phyloP scores from a whole-genome alignment of 1,140 invertebrate genomes.

The Branchinecta lindahli region DNA sequence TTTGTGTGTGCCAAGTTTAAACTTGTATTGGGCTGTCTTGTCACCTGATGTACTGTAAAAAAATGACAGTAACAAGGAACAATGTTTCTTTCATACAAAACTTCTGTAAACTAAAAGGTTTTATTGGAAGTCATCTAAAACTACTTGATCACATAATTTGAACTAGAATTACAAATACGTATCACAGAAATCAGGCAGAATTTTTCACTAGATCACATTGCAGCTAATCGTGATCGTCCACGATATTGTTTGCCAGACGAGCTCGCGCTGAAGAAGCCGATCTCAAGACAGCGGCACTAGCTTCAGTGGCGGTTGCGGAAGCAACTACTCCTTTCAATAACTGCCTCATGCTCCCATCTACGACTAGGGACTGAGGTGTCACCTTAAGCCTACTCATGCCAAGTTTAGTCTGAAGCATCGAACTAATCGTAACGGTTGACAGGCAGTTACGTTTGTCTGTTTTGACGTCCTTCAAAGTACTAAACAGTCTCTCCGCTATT shows the following conservation, averaged over 20 bases:
- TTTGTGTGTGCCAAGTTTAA: too few relatives aligned
- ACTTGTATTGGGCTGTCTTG: neutral
- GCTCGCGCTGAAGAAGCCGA: conserved; percentile 7
- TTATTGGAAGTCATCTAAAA: conserved; percentile 9
- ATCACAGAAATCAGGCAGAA: conserved; percentile 5
- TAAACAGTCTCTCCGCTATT: conserved; percentile 11
- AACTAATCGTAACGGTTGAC: neutral
- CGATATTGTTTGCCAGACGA: conserved; percentile 8
- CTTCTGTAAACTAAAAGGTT: neutral
- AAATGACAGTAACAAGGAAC: neutral
- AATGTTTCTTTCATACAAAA: conserved; percentile 6
- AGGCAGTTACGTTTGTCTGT: conserved; percentile 1
- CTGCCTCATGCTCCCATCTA: conserved; percentile 1
- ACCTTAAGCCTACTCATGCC: conserved; percentile 11
- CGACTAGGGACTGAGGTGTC: conserved; percentile 5
- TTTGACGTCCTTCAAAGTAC: conserved; percentile 12
- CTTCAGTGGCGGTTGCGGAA: conserved; percentile 7
- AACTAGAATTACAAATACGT: conserved; percentile 2
- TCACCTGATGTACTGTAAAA: neutral
- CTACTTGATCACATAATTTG: neutral
- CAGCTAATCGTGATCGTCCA: neutral
- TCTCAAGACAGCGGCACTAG: conserved; percentile 4
- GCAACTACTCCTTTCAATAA: conserved; percentile 1
- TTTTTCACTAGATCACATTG: conserved; percentile 8
- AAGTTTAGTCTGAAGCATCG: conserved; percentile 10